phyloP scores from a whole-genome alignment of 2,888 invertebrate genomes.

The Perizoma flavofasciatum region DNA sequence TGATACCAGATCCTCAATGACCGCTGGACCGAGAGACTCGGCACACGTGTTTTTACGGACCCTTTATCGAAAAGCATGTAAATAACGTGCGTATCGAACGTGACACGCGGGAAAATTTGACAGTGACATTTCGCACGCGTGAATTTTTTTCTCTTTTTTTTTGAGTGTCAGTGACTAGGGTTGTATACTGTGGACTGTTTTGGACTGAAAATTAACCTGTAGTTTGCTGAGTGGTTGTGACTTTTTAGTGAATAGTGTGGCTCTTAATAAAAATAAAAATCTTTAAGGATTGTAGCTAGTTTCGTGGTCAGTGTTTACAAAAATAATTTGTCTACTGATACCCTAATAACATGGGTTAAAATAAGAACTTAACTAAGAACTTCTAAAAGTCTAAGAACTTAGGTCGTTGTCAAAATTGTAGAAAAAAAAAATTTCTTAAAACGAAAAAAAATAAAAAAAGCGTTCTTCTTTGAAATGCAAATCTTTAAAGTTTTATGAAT shows the following conservation, averaged over 20 bases:
- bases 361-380: no score
- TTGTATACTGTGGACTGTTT: conserved; percentile 6
- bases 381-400: no score
- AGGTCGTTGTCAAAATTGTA: no score
- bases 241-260: conserved; percentile 21
- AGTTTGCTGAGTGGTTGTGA: conserved; percentile 30
- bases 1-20: conserved; percentile 84
- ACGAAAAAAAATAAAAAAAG: no score
- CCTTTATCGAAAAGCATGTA: conserved; percentile 71
- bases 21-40: conserved; percentile 86
- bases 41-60: conserved; percentile 80
- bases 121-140: conserved; percentile 42
- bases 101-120: conserved; percentile 39
- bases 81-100: conserved; percentile 53
- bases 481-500: neutral
- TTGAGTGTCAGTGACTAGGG: conserved; percentile 36
- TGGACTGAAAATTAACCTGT: conserved; percentile 31
- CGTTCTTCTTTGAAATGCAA: no score
- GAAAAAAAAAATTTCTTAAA: no score
- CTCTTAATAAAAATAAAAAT: neutral
- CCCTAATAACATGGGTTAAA: neutral
- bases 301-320: conserved; percentile 14
- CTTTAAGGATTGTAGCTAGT: neutral
- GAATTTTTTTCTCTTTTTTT: conserved; percentile 47
- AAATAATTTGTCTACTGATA: neutral